A percentile compares a stretch with the other conserved stretches of the same genome.
These are phyloP conservation scores for Protula sp. DNA, from an alignment of 2,888 invertebrate species.

Conservation along the genomic window DNA sequence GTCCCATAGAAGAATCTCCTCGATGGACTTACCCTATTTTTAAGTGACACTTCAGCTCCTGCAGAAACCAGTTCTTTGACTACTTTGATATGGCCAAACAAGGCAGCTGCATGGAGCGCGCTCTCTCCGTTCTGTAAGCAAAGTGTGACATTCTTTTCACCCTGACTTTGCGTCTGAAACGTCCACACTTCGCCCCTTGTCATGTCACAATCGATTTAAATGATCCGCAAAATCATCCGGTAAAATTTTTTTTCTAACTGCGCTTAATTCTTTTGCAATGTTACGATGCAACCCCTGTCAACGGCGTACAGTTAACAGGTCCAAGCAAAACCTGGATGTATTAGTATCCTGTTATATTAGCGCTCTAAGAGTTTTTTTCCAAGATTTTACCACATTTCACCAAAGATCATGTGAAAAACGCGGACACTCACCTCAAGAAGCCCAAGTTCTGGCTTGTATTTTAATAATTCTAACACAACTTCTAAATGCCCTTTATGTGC, in stretches of 20 bases:
- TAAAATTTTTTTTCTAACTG: too few relatives aligned
- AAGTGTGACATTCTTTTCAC: not conserved
- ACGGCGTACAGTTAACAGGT: too few relatives aligned
- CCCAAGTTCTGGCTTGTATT: slow-evolving; percentile 57
- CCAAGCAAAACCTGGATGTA: too few relatives aligned
- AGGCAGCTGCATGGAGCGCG: slow-evolving; percentile 82
- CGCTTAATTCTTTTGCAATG: too few relatives aligned
- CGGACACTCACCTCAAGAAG: slow-evolving; percentile 76
- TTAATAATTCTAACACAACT: slow-evolving; percentile 72
- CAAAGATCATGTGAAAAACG: too few relatives aligned
- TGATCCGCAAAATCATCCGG: not conserved
- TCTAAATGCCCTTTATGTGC: slow-evolving; percentile 90
- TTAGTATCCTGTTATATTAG: too few relatives aligned
- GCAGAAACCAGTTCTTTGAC: slow-evolving; percentile 70
- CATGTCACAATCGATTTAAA: not conserved
- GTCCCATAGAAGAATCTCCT: too few relatives aligned
- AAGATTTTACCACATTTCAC: too few relatives aligned
- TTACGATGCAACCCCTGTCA: too few relatives aligned
- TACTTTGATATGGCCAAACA: slow-evolving; percentile 78
- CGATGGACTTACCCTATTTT: slow-evolving; percentile 63
- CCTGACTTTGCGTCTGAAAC: too few relatives aligned
- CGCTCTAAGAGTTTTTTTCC: too few relatives aligned
- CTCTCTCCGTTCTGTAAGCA: slow-evolving; percentile 79
- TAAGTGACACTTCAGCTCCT: slow-evolving; percentile 64
- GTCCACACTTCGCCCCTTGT: too few relatives aligned